Evolutionary conservation across 2,797 vertebrate genomes (phyloP), one percentile per base, ranked within the genome.

Genomic region (Coregonus ussuriensis): DNA sequence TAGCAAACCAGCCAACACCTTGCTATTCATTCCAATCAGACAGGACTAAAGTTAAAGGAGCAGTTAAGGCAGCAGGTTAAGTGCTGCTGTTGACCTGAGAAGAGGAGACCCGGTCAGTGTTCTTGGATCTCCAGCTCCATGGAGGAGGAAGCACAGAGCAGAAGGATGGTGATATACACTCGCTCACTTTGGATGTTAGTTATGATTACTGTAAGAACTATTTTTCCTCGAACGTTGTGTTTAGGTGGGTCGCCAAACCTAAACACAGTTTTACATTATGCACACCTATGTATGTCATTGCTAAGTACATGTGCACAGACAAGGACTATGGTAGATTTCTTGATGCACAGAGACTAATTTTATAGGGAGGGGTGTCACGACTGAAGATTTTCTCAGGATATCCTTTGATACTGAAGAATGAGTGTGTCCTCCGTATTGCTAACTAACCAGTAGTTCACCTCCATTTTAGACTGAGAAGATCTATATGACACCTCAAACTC

Each of bases 321-420:
- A 90, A 82, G 82, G 86, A 33, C 47, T 73, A 82, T 59, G 76
- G 66, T 63, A 76, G 62, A 87, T 41, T 47, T 75, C 66, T 74
- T 80, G 81, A 76, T 81, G 62, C 41, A 47, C 56, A 77, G 56
- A 62, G 77, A 74, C 69, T 78, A 87, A 82, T 89, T 91, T 92
- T 86, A 76, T 70, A 41, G 37, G 67, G 16, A 41, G 72, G 73
- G 68, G 76, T 74, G 80, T 93, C 84, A 82, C 79, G 79, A 88
- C 84, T 84, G 76, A 89, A 87, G 83, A 87, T 93, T 89, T 25
- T 88, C 87, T 93, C 93, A 92, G 92, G 91, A 92, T 85, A 86
- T 91, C 81, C 78, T 92, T 87, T 89, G 84, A 90, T 88, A 91
- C 81, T 76, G 41, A 47, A 47, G 88, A 91, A 87, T 52, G 80